Percentiles rank a stretch among this genome's conserved stretches.
These are phyloP conservation scores for Yoshiicerus persimilis DNA, from an alignment of 1,140 invertebrate genomes.

Conservation along the genomic window DNA sequence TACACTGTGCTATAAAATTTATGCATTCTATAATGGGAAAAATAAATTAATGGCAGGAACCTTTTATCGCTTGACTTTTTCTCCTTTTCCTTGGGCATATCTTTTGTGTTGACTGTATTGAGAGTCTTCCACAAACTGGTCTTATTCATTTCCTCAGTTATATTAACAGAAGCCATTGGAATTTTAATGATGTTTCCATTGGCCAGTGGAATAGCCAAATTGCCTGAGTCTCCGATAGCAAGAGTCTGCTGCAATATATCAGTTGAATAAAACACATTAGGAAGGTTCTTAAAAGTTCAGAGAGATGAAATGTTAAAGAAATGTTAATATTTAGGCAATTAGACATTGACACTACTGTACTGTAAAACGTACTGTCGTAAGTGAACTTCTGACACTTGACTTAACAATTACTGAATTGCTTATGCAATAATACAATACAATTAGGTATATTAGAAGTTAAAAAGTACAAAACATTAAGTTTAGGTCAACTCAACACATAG, in stretches of 20 bases:
- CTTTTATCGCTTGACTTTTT: slow-evolving; percentile 49
- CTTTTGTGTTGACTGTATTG: slow-evolving; percentile 63
- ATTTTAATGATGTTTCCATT: slow-evolving; percentile 93
- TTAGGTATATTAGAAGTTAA: not conserved
- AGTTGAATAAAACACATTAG: not conserved
- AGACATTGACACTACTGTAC: not conserved
- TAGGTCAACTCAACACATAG: not conserved
- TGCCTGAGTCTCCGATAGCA: slow-evolving; percentile 58
- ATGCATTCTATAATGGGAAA: not conserved
- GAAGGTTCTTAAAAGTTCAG: not conserved
- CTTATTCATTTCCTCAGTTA: slow-evolving; percentile 90
- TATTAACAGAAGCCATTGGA: slow-evolving; percentile 82
- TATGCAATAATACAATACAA: not conserved
- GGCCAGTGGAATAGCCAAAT: slow-evolving; percentile 81
- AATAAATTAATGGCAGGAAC: slow-evolving; percentile 45
- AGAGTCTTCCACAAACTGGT: slow-evolving; percentile 93
- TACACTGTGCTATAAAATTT: not conserved
- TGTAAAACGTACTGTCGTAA: not conserved
- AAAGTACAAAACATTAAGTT: not conserved
- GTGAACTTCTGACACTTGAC: not conserved
- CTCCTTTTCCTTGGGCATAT: slow-evolving; percentile 49
- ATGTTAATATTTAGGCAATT: not conserved
- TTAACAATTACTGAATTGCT: not conserved
- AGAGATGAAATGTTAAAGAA: not conserved
- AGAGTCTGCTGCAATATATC: slow-evolving; percentile 40